These are phyloP conservation scores for Petrocephalus microphthalmus DNA, from an alignment of 2,113 vertebrate genomes.

Conservation along the genomic window DNA sequence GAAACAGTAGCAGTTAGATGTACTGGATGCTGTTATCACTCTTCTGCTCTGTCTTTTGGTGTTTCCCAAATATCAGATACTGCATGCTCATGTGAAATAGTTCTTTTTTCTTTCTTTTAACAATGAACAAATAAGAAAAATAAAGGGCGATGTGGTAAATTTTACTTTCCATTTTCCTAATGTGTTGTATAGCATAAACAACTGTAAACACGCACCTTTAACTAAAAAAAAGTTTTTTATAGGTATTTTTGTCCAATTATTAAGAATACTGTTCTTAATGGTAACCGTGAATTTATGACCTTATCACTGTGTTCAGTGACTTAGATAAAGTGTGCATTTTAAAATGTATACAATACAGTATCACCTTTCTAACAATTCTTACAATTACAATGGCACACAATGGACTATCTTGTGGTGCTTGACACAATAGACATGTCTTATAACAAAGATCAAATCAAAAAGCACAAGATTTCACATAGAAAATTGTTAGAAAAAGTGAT, in stretches of 20 bases:
- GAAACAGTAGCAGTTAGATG: neutral
- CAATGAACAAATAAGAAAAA: neutral
- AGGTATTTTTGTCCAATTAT: neutral
- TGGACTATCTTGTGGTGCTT: neutral
- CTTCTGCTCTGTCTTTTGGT: neutral
- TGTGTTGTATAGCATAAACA: neutral
- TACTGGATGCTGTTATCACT: neutral
- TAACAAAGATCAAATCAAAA: neutral
- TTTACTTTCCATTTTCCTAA: neutral
- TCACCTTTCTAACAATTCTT: constrained; percentile 41
- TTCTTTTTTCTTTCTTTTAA: constrained; percentile 11
- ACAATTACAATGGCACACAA: neutral
- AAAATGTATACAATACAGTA: constrained; percentile 38
- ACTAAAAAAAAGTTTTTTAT: neutral
- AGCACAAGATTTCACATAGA: neutral
- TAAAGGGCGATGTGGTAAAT: neutral
- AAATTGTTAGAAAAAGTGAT: constrained; percentile 27
- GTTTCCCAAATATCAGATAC: neutral
- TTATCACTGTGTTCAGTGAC: neutral
- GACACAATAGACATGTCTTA: neutral
- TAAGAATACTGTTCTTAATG: neutral
- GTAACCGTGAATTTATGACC: neutral
- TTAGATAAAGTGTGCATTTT: neutral
- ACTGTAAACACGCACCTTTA: neutral
- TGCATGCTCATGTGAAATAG: neutral